Conservation (phyloP, 2,888 invertebrate genomes). For the Leptopterna dolabrata region DNA sequence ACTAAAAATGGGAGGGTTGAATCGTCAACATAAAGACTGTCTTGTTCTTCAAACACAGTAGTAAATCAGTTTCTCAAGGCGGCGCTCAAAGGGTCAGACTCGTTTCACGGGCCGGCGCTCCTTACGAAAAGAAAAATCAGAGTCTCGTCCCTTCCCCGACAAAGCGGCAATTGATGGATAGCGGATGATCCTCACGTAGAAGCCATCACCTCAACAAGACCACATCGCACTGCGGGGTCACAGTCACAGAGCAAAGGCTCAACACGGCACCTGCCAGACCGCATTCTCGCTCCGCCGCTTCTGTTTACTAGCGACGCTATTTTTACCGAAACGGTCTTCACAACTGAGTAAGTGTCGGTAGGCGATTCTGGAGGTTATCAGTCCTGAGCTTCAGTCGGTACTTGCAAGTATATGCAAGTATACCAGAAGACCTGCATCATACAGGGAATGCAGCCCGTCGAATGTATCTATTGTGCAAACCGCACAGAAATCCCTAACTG, state of each 20-base stretch:
- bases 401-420: too few species aligned
- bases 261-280: not conserved
- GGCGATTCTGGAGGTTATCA: not conserved
- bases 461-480: too few species aligned
- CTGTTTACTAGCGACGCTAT: not conserved
- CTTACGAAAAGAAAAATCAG: not conserved
- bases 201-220: not conserved
- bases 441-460: too few species aligned
- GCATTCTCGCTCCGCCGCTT: conserved; percentile 19
- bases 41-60: too few species aligned
- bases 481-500: too few species aligned
- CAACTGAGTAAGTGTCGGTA: not conserved
- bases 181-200: conserved; percentile 19
- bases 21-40: too few species aligned
- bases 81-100: not conserved
- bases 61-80: too few species aligned
- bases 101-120: conserved; percentile 9
- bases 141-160: not conserved
- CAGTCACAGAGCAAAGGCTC: not conserved
- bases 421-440: too few species aligned
- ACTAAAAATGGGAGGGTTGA: too few species aligned
- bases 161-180: conserved; percentile 4
- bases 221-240: conserved; percentile 3
- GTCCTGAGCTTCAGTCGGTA: not conserved
- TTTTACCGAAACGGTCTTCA: not conserved